Evolutionary conservation across 2,113 vertebrate species (phyloP), one percentile per base, ranked within the genome.

Genomic region (Sinocyclocheilus grahami): DNA sequence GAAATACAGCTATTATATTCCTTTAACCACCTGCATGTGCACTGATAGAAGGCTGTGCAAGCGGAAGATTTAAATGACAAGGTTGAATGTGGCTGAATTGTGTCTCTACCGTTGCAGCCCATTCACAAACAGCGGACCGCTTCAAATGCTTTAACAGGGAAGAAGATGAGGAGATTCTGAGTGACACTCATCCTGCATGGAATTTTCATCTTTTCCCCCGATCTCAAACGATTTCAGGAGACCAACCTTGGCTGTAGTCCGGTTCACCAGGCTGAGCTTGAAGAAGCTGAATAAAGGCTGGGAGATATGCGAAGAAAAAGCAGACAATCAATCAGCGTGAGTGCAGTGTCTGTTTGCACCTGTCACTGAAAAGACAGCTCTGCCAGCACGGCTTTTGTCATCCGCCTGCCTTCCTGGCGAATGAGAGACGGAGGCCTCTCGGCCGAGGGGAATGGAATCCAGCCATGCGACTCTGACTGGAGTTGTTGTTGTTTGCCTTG

Each of bases 401-500:
- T 72, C 51, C 22, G 63, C 85, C 77, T 82, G n/a, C 51, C 79
- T 82, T 39, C 33, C 27, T 74, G 20, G 69, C 67, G 46, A 58
- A 60, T 30, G 14, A 30, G 75, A 76, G 24, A 72, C 53, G 5
- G 60, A 84, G 65, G 53, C 79, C 24, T 58, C 39, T 42, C 67
- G 71, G 53, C 18, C 22, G 85, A 78, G 58, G 58, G 72, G 79
- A 72, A 84, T 84, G 89, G 86, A 86, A 86, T 90, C 84, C 80
- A 51, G 83, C 85, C 78, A 46, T 79, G 85, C 63, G 2, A 60
- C 42, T 85, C 85, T 86, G 85, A 88, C 46, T 80, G 78, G 85
- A 83, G 76, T 85, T 85, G 75, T 87, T 85, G 75, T 87, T 84
- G 62, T 85, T 89, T 72, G 78, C 48, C 74, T 78, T 87, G 81